phyloP scores from a whole-genome alignment of 2,797 vertebrate genomes.

The Lacerta agilis region DNA sequence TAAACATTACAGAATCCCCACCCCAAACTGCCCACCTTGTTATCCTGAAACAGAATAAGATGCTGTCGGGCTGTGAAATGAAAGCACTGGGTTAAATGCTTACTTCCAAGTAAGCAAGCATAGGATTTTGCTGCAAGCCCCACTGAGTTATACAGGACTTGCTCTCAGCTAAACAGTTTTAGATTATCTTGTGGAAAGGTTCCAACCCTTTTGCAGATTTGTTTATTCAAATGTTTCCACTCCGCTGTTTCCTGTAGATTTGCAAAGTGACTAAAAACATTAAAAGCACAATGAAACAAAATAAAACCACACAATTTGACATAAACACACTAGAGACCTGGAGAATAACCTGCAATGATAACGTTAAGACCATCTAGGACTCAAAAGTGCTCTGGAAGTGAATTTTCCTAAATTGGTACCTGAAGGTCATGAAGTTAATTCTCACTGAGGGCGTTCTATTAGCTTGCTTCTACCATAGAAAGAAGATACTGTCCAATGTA shows the following conservation, averaged over 20 bases:
- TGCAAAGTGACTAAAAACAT: background rate
- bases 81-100: background rate
- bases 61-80: background rate
- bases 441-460: background rate
- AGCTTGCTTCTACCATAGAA: background rate
- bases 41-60: background rate
- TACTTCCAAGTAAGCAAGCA: too few relatives aligned
- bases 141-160: too few relatives aligned
- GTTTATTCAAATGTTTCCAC: background rate
- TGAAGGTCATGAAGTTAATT: background rate
- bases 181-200: background rate
- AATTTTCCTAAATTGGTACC: background rate
- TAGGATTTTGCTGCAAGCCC: too few relatives aligned
- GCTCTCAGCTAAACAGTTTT: too few relatives aligned
- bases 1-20: too few relatives aligned
- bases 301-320: background rate
- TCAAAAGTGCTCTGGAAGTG: background rate
- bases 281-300: background rate
- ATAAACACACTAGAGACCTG: background rate
- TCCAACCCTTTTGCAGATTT: background rate
- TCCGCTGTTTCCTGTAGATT: background rate
- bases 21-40: background rate
- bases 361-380: background rate
- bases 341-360: background rate
- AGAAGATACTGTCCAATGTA: background rate